These are phyloP conservation scores for Sternotherus odoratus DNA, from an alignment of 2,797 vertebrate species.

Conservation along the genomic window DNA sequence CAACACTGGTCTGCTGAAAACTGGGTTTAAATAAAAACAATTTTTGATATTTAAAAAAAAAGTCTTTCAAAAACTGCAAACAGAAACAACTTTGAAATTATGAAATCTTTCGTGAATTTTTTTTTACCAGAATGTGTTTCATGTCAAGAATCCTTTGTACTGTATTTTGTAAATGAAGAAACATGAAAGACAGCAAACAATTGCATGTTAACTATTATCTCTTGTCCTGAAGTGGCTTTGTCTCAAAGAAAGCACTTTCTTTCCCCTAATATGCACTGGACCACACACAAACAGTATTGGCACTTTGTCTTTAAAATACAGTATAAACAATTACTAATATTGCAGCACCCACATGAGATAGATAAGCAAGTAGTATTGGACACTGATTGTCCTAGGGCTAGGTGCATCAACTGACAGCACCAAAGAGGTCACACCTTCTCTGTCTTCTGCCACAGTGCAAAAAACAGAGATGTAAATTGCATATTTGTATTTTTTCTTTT, in stretches of 20 bases:
- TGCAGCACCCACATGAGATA: accelerated
- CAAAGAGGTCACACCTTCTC: neutral
- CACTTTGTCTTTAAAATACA: neutral
- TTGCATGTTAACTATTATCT: neutral
- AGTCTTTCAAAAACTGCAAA: neutral
- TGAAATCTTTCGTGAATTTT: neutral
- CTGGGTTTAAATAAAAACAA: neutral
- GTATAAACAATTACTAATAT: neutral
- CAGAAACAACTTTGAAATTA: neutral
- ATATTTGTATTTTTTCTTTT: neutral
- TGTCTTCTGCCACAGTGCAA: neutral
- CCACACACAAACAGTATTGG: neutral
- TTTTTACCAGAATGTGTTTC: neutral
- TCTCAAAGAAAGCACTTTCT: neutral
- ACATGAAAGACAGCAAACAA: neutral
- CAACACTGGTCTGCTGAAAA: neutral
- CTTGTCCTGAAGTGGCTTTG: neutral
- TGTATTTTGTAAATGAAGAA: neutral
- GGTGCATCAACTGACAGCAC: neutral
- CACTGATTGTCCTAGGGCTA: neutral
- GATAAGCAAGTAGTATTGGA: neutral
- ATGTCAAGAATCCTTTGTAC: too few relatives aligned
- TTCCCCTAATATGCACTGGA: neutral
- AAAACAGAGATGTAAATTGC: neutral
- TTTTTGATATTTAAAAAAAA: neutral